phyloP scores from a whole-genome alignment of 2,888 invertebrate genomes.

The Eilema depressum region DNA sequence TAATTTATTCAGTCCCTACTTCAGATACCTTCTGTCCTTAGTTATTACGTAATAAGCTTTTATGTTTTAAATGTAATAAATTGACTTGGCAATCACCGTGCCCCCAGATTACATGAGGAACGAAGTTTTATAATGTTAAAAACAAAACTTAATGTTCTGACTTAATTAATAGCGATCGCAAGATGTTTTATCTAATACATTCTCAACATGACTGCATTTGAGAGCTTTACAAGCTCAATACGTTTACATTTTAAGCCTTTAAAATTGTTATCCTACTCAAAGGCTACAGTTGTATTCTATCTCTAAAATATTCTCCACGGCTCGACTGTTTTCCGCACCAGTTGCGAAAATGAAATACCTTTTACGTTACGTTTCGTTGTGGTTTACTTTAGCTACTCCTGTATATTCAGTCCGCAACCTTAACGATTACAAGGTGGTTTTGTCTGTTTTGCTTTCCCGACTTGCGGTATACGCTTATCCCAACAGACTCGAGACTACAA shows the following conservation, averaged over 20 bases:
- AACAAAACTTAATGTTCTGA: neutral
- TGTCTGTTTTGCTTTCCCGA: conserved; percentile 58
- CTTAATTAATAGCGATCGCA: neutral
- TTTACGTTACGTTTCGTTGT: conserved; percentile 56
- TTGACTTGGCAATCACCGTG: too few species aligned
- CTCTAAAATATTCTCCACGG: conserved; percentile 43
- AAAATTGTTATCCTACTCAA: neutral
- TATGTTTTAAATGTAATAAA: too few species aligned
- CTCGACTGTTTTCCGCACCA: conserved; percentile 45
- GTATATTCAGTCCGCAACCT: conserved; percentile 53
- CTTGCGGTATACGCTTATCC: conserved; percentile 57
- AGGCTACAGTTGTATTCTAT: conserved; percentile 39
- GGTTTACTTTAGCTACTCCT: conserved; percentile 52
- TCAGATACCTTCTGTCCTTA: too few species aligned
- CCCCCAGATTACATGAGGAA: neutral
- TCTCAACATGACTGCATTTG: neutral
- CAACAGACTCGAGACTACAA: conserved; percentile 54
- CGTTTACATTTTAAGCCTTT: neutral
- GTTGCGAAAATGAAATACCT: conserved; percentile 55
- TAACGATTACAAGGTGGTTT: conserved; percentile 57
- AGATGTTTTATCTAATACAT: neutral
- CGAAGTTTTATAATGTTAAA: neutral
- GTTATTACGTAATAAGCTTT: too few species aligned
- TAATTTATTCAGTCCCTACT: too few species aligned
- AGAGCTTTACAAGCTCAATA: neutral